These are phyloP conservation scores for Percopsis omiscomaycus DNA, from an alignment of 2,797 vertebrate genomes.

Conservation along the genomic window DNA sequence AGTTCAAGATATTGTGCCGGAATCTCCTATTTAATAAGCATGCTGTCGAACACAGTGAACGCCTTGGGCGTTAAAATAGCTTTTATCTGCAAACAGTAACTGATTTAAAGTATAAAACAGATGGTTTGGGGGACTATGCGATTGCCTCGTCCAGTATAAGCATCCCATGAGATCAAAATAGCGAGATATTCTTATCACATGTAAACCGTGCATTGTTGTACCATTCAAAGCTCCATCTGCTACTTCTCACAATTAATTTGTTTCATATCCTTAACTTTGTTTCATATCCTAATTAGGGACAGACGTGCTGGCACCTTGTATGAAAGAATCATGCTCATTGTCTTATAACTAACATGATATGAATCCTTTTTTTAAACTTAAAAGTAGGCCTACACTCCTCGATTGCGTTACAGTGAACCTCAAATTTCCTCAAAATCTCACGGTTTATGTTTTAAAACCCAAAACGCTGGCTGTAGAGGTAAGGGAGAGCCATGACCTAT, in stretches of 20 bases:
- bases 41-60: slow-evolving; percentile 11
- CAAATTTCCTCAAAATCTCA: too few relatives aligned
- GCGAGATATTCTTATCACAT: slow-evolving; percentile 46
- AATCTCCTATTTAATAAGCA: slow-evolving; percentile 34
- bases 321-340: slow-evolving; percentile 10
- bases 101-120: slow-evolving; percentile 53
- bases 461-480: too few relatives aligned
- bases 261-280: slow-evolving; percentile 20
- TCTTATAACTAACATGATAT: slow-evolving; percentile 11
- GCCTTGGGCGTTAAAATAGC: slow-evolving; percentile 13
- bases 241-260: slow-evolving; percentile 23
- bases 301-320: slow-evolving; percentile 1
- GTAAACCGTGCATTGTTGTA: slow-evolving; percentile 44
- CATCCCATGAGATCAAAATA: slow-evolving; percentile 59
- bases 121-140: slow-evolving; percentile 54
- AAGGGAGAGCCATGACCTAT: too few relatives aligned
- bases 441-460: too few relatives aligned
- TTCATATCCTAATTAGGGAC: slow-evolving; percentile 17
- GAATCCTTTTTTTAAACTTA: neutral
- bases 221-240: slow-evolving; percentile 54
- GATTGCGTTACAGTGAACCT: too few relatives aligned
- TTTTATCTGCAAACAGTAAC: slow-evolving; percentile 15
- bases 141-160: slow-evolving; percentile 51
- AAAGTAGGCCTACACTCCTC: too few relatives aligned
- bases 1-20: slow-evolving; percentile 35